Evolutionary conservation across 2,888 invertebrate species (phyloP).

Genomic region (Blastobasis adustella): DNA sequence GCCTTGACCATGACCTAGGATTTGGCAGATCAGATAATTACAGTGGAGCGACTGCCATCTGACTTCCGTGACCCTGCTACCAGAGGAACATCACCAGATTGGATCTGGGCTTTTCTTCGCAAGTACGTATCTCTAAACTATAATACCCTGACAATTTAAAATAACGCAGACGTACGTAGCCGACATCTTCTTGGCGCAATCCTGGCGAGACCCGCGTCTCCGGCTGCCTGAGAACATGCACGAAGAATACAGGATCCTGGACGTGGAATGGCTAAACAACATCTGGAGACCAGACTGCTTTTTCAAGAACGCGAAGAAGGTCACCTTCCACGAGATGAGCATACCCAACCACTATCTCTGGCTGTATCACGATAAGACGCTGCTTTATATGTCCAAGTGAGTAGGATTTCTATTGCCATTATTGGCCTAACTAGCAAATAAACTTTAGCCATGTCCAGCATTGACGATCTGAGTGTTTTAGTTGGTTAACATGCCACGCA

Average conservation of each 20-base stretch:
- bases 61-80: no score
- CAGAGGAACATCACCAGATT: no score
- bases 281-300: constrained; percentile 96
- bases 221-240: constrained; percentile 95
- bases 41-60: no score
- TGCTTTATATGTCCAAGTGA: constrained; percentile 95
- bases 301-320: constrained; percentile 95
- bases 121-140: no score
- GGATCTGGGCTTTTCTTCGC: no score
- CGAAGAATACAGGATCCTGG: constrained; percentile 91
- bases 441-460: no score
- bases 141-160: no score
- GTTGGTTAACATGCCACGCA: no score
- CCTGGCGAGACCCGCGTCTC: constrained; percentile 92
- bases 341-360: constrained; percentile 95
- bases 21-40: no score
- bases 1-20: no score
- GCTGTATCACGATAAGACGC: constrained; percentile 92
- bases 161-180: constrained; percentile 89
- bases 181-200: constrained; percentile 93
- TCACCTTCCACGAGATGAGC: constrained; percentile 95
- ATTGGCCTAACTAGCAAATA: no score
- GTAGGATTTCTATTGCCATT: constrained; percentile 22
- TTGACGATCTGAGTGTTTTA: no score
- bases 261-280: constrained; percentile 91